Percentiles rank a stretch among this genome's conserved stretches.
Conservation (phyloP, 2,888 invertebrate genomes). For the Xestoiulus laeticollis region DNA sequence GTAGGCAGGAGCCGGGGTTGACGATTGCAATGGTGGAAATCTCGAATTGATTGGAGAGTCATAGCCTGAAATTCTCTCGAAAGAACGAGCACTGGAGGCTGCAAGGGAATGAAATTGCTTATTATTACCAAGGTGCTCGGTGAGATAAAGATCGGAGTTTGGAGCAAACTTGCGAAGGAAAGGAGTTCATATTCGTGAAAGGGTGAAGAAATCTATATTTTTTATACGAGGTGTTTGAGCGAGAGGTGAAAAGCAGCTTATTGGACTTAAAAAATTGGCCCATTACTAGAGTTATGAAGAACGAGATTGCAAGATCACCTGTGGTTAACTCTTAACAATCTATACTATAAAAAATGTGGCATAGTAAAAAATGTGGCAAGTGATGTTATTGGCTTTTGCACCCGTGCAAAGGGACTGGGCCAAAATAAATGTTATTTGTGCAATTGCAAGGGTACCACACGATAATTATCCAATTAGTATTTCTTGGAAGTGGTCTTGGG, state of each 20-base stretch:
- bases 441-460: not conserved
- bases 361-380: not conserved
- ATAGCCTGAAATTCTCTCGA: slow-evolving; percentile 10
- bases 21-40: slow-evolving; percentile 38
- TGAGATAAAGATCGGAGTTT: slow-evolving; percentile 23
- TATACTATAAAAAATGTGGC: not conserved
- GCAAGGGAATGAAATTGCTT: slow-evolving; percentile 28
- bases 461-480: slow-evolving; percentile 42
- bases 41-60: slow-evolving; percentile 44
- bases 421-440: not conserved
- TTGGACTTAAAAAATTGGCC: not conserved
- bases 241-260: not conserved
- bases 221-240: slow-evolving; percentile 24
- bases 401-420: not conserved
- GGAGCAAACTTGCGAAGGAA: not conserved
- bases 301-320: not conserved
- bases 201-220: not conserved
- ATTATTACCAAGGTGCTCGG: not conserved
- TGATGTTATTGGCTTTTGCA: not conserved
- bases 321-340: not conserved
- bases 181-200: not conserved
- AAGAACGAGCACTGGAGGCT: slow-evolving; percentile 44
- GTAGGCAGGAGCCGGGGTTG: not conserved
- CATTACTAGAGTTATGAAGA: not conserved
- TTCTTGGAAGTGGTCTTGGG: not conserved